Base-by-base conservation (phyloP, 1,140 invertebrate genomes). In the Aphis gossypii region DNA sequence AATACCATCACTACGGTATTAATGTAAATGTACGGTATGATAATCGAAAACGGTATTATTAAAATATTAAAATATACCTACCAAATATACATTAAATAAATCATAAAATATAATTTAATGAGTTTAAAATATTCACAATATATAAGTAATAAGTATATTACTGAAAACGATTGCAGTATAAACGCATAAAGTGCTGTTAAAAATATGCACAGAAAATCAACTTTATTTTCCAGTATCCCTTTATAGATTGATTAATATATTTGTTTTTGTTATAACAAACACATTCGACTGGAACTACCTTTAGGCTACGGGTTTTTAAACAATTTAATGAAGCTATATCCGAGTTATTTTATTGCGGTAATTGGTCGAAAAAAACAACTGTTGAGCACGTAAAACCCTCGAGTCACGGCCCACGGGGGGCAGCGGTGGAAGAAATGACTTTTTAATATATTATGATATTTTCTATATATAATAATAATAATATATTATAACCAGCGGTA, bases 291-390 rank as follows among this genome's bases (percentile, higher is more conserved):
- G 21, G 18, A 89, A 89, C 38, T 41, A 41, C 87, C 87, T 54
- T 54, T 54, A 54, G 86, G 86, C 86, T 35, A 35, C 18, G 25
- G 11, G 84, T 20, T 87, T 14, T 87, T 18, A 18, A 51, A 46
- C 14, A 54, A 44, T 91, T 68, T 91, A 91, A 91, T 91, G 90
- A 68, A 91, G 90, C 90, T 21, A n/a, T 91, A 91, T 68, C 54
- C 51, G 23, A 44, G 51, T 90, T 30, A 68, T 38, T 68, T n/a
- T 91, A 91, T 41, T 25, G 44, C 14, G 54, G 90, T 91, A 76
- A 91, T 91, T 68, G 90, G 90, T 68, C 38, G 54, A 60, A 60
- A 60, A 60, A 90, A 90, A 90, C 56, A 90, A 90, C 86, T 88
- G 14, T 88, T n/a, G n/a, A 86, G 41, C 38, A 86, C 41, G 87